Evolutionary conservation across 1,140 invertebrate genomes (phyloP), one percentile per base, ranked within the genome.

Genomic region (Drosophila pseudoobscura): DNA sequence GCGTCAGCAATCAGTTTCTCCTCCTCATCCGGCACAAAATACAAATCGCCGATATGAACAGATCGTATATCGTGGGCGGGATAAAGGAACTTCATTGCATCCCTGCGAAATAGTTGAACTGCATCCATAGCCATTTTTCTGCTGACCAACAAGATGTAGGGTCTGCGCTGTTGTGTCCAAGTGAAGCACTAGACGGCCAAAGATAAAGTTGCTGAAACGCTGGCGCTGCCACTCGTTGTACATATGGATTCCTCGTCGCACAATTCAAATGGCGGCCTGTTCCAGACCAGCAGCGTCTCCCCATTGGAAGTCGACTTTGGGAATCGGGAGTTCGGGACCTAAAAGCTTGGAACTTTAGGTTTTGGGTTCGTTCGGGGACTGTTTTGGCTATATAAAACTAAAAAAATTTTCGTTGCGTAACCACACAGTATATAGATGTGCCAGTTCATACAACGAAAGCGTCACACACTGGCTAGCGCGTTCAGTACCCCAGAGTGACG

Each of bases 171-270:
- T 17, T 8, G 11, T 17, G 20, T 74, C 75, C 9, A 82, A 44
- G 6, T 77, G 69, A 1, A 47, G 35, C 41, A 82, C 55, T 3
- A 82, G 46, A 0, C 78, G 78, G 1, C 78, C 73, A 22, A 82
- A 82, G 6, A 82, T 74, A n/a, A 73, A 80, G 41, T 53, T 74
- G n/a, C 43, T 55, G 22, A 57, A 80, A n/a, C 59, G 73, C 0
- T 68, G 78, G 24, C 78, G 78, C 24, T 45, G 57, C 13, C 46
- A 29, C 46, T 59, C 60, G 39, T 70, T 74, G 3, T 57, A 39
- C 24, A 77, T 68, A 5, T 63, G 62, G 0, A 56, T 73, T 31
- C 46, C 50, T 62, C 73, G 39, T 62, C 39, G 49, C 29, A 46
- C 35, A 39, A 13, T 4, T 39, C 35, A 4, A 39, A 39, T 3